Base-by-base conservation (phyloP, 2,797 vertebrate species). In the Lithobates sylvaticus region DNA sequence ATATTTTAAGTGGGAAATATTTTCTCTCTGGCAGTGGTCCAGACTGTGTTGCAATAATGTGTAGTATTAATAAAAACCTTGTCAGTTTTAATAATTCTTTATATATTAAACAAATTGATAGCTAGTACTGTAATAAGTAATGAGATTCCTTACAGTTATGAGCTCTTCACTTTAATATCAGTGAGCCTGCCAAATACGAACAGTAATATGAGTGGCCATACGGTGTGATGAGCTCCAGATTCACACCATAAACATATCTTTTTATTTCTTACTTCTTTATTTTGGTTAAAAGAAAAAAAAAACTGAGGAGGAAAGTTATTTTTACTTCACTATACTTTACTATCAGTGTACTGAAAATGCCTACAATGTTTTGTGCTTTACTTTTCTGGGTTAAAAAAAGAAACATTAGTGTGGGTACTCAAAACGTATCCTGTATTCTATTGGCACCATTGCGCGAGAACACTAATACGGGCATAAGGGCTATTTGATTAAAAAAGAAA, bases 1-100 rank as follows among this genome's bases (percentile, higher is more conserved):
- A 69, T 69, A 70, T 50, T 80, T 70, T 70, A 50, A 29, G 67
- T 54, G 27, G 32, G 21, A 80, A 86, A 50, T 69, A 34, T 54
- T 69, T 81, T 76, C 61, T 75, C n/a, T 50, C 72, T 76, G 42
- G 71, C 64, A 34, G 32, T 74, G 39, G 61, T 27, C 77, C 77
- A 64, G 32, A 32, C 26, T 32, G 61, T 76, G 84, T 76, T 86
- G 16, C 23, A 76, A 61, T 50, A 70, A 67, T 50, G 27, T 58
- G 29, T 61, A 86, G 73, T 81, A 77, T 54, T 76, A 76, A 86
- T 81, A 81, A 81, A 85, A 81, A 76, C 78, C 78, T 81, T 81
- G 84, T 79, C 84, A 86, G 71, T 34, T 81, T 78, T 81, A 81
- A 81, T 86, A 81, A 69, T 76, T 86, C 61, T 71, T 74, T 72